Evolutionary conservation across 2,888 invertebrate species (phyloP).

Genomic region (Dione juno): DNA sequence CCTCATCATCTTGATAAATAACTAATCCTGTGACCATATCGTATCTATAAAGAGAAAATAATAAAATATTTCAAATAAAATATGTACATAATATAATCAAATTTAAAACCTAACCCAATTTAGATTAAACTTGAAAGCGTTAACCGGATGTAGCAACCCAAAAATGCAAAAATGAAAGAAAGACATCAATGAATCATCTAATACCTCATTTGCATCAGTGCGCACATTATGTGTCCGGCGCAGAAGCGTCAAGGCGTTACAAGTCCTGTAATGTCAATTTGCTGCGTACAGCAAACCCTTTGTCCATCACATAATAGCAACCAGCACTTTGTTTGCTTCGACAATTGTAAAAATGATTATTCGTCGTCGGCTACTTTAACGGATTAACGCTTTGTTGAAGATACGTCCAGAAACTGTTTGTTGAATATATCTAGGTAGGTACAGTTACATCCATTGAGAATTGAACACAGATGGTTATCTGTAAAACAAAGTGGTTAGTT

Average conservation of each 20-base stretch:
- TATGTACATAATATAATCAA: not conserved
- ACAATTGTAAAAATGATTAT: conserved; percentile 68
- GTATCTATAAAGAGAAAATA: not conserved
- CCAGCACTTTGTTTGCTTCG: conserved; percentile 68
- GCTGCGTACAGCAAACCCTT: conserved; percentile 57
- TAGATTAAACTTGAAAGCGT: conserved; percentile 47
- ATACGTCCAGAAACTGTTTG: conserved; percentile 53
- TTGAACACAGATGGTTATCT: conserved; percentile 74
- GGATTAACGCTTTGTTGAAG: conserved; percentile 63
- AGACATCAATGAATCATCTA: conserved; percentile 55
- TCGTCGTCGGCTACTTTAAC: conserved; percentile 78
- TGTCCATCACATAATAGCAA: conserved; percentile 62
- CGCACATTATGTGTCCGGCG: conserved; percentile 58
- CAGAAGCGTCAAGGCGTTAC: conserved; percentile 71
- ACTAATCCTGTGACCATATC: no score
- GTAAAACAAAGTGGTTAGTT: conserved; percentile 75
- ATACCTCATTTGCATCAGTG: conserved; percentile 71
- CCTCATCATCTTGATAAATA: conserved; percentile 3
- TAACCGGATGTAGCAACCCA: conserved; percentile 51
- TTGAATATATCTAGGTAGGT: conserved; percentile 66
- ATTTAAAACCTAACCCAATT: conserved; percentile 43
- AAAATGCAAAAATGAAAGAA: conserved; percentile 50
- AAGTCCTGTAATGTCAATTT: conserved; percentile 71
- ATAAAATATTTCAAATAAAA: not conserved
- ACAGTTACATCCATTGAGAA: conserved; percentile 79